These are phyloP conservation scores for Hemaris fuciformis DNA, from an alignment of 2,888 invertebrate genomes.

Conservation along the genomic window DNA sequence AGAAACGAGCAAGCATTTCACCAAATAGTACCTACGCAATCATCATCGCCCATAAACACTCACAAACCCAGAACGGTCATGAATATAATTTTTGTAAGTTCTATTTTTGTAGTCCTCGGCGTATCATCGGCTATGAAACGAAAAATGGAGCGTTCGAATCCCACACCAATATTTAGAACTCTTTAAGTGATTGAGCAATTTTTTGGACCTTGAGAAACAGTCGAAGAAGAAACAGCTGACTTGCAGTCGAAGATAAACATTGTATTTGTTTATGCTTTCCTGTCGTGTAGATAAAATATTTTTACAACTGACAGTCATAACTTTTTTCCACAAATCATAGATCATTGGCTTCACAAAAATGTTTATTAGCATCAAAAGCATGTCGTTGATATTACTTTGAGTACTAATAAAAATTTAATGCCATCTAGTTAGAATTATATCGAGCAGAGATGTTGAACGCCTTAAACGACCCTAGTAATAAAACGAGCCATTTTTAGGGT, in stretches of 20 bases:
- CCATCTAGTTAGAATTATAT: neutral
- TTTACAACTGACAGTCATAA: neutral
- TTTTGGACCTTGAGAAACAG: too few species aligned
- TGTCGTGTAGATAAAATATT: neutral
- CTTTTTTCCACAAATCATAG: neutral
- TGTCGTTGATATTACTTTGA: neutral
- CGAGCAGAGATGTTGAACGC: neutral
- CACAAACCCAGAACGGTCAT: too few species aligned
- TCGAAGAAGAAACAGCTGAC: neutral
- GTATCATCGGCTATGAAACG: too few species aligned
- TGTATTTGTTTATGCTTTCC: neutral
- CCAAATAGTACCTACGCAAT: too few species aligned
- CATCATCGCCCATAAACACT: too few species aligned
- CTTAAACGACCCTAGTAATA: neutral
- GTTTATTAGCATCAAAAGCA: neutral
- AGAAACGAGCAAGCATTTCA: too few species aligned
- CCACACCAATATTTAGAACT: too few species aligned
- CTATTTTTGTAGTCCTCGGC: too few species aligned
- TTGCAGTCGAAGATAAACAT: too few species aligned
- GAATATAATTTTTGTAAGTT: too few species aligned
- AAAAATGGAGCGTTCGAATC: too few species aligned
- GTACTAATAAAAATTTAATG: neutral
- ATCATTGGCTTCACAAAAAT: neutral
- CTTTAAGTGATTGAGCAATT: too few species aligned
- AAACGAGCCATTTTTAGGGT: neutral